Conservation (phyloP, 2,113 vertebrate species). For the Mobula hypostoma region DNA sequence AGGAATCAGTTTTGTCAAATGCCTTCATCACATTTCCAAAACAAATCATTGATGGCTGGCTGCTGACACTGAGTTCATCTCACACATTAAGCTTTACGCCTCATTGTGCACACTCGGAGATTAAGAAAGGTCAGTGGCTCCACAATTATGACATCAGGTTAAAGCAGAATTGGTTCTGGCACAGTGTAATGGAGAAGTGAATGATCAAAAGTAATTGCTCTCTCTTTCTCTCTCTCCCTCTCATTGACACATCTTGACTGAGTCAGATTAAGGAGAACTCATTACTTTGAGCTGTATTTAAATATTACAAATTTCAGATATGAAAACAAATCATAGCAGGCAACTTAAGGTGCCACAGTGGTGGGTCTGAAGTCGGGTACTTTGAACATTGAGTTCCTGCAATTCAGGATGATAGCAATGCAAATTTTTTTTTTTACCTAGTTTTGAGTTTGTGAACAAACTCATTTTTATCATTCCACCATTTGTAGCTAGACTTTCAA, state of each 20-base stretch:
- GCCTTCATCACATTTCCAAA: not conserved
- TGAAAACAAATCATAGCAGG: too few species aligned
- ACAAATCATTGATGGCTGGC: not conserved
- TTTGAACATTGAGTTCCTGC: too few species aligned
- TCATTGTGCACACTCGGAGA: slow-evolving; percentile 5
- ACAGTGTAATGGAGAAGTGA: not conserved
- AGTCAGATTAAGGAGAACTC: not conserved
- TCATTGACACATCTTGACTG: not conserved
- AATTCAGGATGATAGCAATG: too few species aligned
- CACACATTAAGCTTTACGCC: slow-evolving; percentile 25
- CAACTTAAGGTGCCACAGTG: too few species aligned
- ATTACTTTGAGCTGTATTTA: not conserved
- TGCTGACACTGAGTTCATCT: not conserved
- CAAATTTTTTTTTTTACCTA: too few species aligned
- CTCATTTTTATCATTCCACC: too few species aligned
- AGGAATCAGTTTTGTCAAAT: not conserved
- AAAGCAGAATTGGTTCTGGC: not conserved
- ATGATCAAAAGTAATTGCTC: slow-evolving; percentile 16
- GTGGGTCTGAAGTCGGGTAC: too few species aligned
- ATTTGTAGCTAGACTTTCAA: too few species aligned
- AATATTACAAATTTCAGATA: not conserved
- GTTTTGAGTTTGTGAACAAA: too few species aligned
- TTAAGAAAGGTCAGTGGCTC: not conserved
- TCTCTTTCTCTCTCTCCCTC: not conserved
- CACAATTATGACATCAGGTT: not conserved